Conservation (phyloP, 1,140 invertebrate species). For the Aphis gossypii region DNA sequence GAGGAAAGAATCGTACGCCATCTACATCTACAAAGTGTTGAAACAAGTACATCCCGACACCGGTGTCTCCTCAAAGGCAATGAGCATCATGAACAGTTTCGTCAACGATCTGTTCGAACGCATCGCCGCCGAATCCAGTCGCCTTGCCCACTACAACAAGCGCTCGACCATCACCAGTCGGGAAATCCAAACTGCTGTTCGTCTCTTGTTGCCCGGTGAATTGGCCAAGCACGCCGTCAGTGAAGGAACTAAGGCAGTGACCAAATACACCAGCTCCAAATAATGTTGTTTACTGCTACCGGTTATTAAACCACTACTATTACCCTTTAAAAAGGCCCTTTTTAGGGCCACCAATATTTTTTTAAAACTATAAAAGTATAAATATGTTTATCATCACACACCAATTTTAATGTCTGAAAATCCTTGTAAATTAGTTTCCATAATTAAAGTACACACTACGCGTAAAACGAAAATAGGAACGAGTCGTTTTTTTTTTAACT, state of each 20-base stretch:
- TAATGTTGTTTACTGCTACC: conserved; percentile 21
- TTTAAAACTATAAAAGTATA: too few species aligned
- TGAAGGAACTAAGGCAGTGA: background rate
- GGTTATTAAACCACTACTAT: rapidly evolving
- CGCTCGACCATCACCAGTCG: conserved; percentile 68
- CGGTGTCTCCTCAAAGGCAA: too few species aligned
- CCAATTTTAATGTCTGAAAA: too few species aligned
- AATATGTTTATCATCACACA: too few species aligned
- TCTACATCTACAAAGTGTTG: too few species aligned
- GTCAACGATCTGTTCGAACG: conserved; percentile 65
- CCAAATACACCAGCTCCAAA: conserved; percentile 64
- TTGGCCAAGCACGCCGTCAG: conserved; percentile 64
- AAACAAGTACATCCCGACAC: too few species aligned
- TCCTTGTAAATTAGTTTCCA: too few species aligned
- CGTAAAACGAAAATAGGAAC: too few species aligned
- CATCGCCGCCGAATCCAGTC: conserved; percentile 66
- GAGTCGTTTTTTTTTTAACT: too few species aligned
- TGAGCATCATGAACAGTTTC: conserved; percentile 68
- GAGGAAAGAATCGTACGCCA: too few species aligned
- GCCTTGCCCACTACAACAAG: conserved; percentile 69
- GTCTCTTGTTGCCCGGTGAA: conserved; percentile 71
- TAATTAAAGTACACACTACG: too few species aligned
- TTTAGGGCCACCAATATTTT: background rate
- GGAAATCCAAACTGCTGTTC: conserved; percentile 72
- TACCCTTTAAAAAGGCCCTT: background rate